These are phyloP conservation scores for Malurus elegans DNA, from an alignment of 2,113 vertebrate species.

Conservation along the genomic window DNA sequence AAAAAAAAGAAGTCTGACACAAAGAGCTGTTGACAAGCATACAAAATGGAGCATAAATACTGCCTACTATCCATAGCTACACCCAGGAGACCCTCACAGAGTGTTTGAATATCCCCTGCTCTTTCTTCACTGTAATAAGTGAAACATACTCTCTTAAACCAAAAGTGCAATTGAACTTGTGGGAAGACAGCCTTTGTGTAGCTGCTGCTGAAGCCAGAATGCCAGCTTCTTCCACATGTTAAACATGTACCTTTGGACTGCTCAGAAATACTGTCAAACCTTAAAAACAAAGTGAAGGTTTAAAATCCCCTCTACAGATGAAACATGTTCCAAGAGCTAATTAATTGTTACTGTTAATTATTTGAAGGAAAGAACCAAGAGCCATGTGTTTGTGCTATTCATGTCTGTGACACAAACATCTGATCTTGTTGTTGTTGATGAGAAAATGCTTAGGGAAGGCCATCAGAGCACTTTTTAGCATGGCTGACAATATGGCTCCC, in stretches of 20 bases:
- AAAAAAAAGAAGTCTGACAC: background rate
- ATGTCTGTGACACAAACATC: background rate
- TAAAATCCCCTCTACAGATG: background rate
- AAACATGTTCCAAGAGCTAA: conserved; percentile 1
- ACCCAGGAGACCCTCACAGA: background rate
- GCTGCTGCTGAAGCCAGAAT: background rate
- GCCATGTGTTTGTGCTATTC: background rate
- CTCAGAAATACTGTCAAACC: background rate
- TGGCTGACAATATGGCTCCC: background rate
- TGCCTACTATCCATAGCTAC: background rate
- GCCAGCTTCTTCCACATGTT: background rate
- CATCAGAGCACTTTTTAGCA: background rate
- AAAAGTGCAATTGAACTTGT: background rate
- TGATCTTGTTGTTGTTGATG: conserved; percentile 9
- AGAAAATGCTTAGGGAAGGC: background rate
- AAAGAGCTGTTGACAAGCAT: conserved; percentile 45
- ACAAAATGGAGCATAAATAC: conserved; percentile 30
- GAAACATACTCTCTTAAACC: background rate
- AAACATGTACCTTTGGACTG: background rate
- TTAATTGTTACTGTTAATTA: background rate
- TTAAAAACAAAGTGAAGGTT: background rate
- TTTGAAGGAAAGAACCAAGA: background rate
- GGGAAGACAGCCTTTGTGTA: background rate
- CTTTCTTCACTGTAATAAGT: background rate
- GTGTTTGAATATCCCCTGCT: background rate